Conservation (phyloP, 2,888 invertebrate species). For the Epicampocera succincta region DNA sequence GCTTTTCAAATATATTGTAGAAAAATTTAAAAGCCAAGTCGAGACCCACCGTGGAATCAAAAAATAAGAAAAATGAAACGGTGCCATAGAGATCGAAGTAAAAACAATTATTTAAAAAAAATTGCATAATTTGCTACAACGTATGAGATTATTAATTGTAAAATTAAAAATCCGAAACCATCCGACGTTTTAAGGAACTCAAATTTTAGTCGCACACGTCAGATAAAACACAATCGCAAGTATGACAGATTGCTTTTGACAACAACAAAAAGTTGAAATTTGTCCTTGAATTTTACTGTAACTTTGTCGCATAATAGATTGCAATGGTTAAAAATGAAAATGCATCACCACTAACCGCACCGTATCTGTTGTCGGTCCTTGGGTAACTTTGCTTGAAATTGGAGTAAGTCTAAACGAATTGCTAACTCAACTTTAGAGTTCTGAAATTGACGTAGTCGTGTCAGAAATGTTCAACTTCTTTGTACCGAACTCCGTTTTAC, state of each 20-base stretch:
- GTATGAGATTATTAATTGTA: too few species aligned
- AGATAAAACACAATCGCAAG: slow-evolving; percentile 26
- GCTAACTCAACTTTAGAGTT: slow-evolving; percentile 9
- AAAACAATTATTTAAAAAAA: too few species aligned
- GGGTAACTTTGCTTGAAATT: slow-evolving; percentile 31
- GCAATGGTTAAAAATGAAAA: slow-evolving; percentile 71
- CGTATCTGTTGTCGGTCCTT: background rate
- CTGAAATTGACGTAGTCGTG: slow-evolving; percentile 76
- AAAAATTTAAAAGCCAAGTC: too few species aligned
- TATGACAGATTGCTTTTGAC: slow-evolving; percentile 51
- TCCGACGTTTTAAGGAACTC: too few species aligned
- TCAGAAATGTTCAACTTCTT: slow-evolving; percentile 70
- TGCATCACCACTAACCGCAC: slow-evolving; percentile 25
- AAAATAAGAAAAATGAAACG: too few species aligned
- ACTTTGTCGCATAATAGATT: slow-evolving; percentile 75
- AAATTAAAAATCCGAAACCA: too few species aligned
- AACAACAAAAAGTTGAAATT: slow-evolving; percentile 7
- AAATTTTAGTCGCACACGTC: slow-evolving; percentile 4
- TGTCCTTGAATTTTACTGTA: slow-evolving; percentile 12
- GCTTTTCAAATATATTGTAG: too few species aligned
- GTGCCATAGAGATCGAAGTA: background rate
- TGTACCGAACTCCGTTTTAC: background rate
- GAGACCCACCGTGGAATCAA: too few species aligned
- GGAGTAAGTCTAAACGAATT: slow-evolving; percentile 1
- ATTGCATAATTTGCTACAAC: too few species aligned